A percentile compares a stretch with the other conserved stretches of the same genome.
Evolutionary conservation across 2,113 vertebrate species (phyloP).

Genomic region (Catharus fuscescens): DNA sequence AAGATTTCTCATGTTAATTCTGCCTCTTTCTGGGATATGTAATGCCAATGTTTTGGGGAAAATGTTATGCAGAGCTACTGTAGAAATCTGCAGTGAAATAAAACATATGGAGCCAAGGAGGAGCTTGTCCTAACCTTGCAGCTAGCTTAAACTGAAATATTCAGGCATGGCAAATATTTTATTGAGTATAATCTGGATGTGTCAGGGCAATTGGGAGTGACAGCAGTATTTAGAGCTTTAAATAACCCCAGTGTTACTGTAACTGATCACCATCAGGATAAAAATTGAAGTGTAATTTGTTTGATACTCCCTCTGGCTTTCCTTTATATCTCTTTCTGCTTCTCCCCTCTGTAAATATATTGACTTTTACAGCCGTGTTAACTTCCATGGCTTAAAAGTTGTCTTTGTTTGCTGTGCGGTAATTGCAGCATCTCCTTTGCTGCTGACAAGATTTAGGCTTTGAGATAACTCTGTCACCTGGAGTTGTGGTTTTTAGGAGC

Average conservation of each 20-base stretch:
- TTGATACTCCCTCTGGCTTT: slow-evolving; percentile 9
- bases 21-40: neutral
- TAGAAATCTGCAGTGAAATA: neutral
- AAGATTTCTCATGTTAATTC: neutral
- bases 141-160: neutral
- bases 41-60: neutral
- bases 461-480: neutral
- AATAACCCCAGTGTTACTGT: slow-evolving; percentile 35
- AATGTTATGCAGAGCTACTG: neutral
- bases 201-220: neutral
- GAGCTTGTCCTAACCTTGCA: neutral
- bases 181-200: neutral
- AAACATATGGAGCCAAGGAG: neutral
- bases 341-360: slow-evolving; percentile 40
- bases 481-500: neutral
- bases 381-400: neutral
- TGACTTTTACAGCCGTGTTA: slow-evolving; percentile 15
- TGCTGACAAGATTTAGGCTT: neutral
- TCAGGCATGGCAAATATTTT: neutral
- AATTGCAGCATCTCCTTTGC: neutral
- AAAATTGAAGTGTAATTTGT: slow-evolving; percentile 20
- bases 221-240: neutral
- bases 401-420: slow-evolving; percentile 13
- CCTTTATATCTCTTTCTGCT: neutral
- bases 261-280: slow-evolving; percentile 7